Evolutionary conservation across 2,888 invertebrate species (phyloP).

Genomic region (Acanthacorydalis orientalis): DNA sequence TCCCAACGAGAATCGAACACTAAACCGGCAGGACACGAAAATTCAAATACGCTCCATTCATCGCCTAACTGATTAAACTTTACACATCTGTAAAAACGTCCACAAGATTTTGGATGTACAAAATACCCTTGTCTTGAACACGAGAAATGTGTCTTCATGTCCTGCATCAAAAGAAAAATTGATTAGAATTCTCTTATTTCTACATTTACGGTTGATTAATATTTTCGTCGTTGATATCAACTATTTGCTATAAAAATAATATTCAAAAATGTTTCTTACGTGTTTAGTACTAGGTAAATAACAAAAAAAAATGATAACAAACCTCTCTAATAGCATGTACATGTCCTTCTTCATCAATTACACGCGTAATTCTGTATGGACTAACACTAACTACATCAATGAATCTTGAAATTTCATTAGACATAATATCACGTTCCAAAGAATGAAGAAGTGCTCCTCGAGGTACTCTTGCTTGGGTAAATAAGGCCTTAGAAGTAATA

Average conservation of each 20-base stretch:
- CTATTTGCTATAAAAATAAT: no score
- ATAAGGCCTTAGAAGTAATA: constrained; percentile 33
- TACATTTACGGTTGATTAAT: no score
- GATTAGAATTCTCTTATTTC: not conserved
- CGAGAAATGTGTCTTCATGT: constrained; percentile 54
- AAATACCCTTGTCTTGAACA: constrained; percentile 65
- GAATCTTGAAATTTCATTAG: constrained; percentile 26
- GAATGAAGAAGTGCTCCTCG: constrained; percentile 45
- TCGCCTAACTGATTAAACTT: constrained; percentile 60
- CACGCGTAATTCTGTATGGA: constrained; percentile 52
- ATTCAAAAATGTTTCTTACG: no score
- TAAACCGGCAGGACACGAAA: constrained; percentile 61
- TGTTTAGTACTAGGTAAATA: no score
- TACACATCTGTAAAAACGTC: constrained; percentile 64
- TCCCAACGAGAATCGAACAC: constrained; percentile 61
- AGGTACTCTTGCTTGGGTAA: constrained; percentile 43
- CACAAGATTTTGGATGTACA: constrained; percentile 59
- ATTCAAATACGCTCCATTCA: constrained; percentile 64
- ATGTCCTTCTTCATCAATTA: constrained; percentile 56
- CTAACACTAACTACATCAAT: constrained; percentile 48
- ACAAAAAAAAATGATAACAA: not conserved
- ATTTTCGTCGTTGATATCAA: no score
- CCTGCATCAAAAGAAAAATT: constrained; percentile 24
- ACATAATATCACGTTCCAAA: constrained; percentile 42
- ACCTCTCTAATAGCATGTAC: constrained; percentile 54